Percentiles rank a stretch among this genome's conserved stretches.
These are phyloP conservation scores for Kryptopterus vitreolus DNA, from an alignment of 2,797 vertebrate genomes.

Conservation along the genomic window DNA sequence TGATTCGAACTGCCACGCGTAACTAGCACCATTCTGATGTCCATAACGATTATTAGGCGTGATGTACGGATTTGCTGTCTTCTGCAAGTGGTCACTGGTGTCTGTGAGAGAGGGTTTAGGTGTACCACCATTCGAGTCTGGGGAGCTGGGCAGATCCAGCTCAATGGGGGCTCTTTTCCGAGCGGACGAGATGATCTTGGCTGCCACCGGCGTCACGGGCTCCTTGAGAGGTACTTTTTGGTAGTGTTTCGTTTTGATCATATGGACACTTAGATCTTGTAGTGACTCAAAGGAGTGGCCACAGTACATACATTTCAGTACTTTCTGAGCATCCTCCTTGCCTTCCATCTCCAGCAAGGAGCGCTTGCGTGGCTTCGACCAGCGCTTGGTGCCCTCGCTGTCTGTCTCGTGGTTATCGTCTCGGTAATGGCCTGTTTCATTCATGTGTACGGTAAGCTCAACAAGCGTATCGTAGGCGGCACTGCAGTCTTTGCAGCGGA, in stretches of 20 bases:
- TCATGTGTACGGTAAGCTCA: conserved; percentile 98
- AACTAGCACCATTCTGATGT: conserved; percentile 98
- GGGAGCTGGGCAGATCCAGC: conserved; percentile 92
- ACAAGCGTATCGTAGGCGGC: conserved; percentile 96
- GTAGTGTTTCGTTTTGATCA: conserved; percentile 99
- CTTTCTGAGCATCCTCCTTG: conserved; percentile 98
- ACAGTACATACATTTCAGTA: conserved; percentile 99
- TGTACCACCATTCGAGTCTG: conserved; percentile 89
- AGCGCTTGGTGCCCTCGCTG: conserved; percentile 89
- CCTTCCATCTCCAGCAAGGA: conserved; percentile 98
- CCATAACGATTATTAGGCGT: conserved; percentile 98
- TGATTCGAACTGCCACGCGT: conserved; percentile 98
- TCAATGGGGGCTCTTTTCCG: conserved; percentile 91
- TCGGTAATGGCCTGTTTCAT: conserved; percentile 95
- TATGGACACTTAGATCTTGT: conserved; percentile 97
- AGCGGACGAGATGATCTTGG: conserved; percentile 91
- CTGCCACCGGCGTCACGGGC: conserved; percentile 92
- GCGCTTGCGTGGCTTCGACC: conserved; percentile 98
- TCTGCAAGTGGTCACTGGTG: conserved; percentile 83
- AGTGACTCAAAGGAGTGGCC: conserved; percentile 99
- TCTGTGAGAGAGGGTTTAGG: conserved; percentile 77
- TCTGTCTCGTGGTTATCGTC: conserved; percentile 98
- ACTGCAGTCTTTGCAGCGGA: conserved; percentile 98
- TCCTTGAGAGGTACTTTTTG: conserved; percentile 99
- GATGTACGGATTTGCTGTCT: conserved; percentile 92